These are phyloP conservation scores for Plodia interpunctella DNA, from an alignment of 1,140 invertebrate species.

Conservation along the genomic window DNA sequence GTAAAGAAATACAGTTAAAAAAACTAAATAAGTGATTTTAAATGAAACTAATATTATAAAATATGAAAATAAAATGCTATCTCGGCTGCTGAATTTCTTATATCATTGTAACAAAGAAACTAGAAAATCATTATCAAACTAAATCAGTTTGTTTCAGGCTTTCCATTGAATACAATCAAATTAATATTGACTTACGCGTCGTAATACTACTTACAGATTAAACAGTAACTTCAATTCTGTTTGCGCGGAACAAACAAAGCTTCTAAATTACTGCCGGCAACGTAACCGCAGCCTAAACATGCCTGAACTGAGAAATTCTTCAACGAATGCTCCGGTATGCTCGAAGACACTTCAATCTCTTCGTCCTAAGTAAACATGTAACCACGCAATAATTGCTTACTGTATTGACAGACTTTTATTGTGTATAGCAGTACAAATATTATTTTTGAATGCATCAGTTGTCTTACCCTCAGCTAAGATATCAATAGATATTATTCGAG, in stretches of 20 bases:
- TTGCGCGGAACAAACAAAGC: constrained; percentile 1
- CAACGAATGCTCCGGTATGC: constrained; percentile 65
- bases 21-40: no score
- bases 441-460: constrained; percentile 68
- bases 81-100: no score
- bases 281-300: constrained; percentile 12
- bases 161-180: not conserved
- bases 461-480: constrained; percentile 63
- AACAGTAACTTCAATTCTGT: constrained; percentile 5
- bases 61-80: no score
- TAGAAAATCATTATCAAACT: not conserved
- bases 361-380: constrained; percentile 75
- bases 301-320: constrained; percentile 57
- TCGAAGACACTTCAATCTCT: constrained; percentile 73
- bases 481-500: constrained; percentile 24
- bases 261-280: constrained; percentile 2
- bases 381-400: constrained; percentile 71
- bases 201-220: constrained; percentile 3
- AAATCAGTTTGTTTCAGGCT: not conserved
- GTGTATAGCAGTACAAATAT: constrained; percentile 72
- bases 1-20: no score
- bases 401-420: constrained; percentile 74
- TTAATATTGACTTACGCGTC: not conserved
- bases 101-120: no score
- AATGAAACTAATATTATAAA: no score